Conservation (phyloP, 2,113 vertebrate species). For the Emydura subglobosa region DNA sequence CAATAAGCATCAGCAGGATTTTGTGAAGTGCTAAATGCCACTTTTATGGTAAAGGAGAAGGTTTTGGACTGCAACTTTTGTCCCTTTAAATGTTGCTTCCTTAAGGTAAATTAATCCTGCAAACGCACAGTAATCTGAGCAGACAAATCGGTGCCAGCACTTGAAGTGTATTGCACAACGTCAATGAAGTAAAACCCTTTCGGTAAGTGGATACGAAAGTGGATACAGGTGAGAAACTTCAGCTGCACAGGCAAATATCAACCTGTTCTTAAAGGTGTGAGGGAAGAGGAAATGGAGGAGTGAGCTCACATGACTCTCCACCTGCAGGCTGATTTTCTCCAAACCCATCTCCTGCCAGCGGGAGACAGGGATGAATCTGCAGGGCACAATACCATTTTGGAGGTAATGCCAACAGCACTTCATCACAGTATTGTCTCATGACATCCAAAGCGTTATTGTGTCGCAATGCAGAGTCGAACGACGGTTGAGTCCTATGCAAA, state of each 20-base stretch:
- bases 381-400: not conserved
- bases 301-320: not conserved
- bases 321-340: not conserved
- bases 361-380: fast-evolving
- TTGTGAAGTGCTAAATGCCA: not conserved
- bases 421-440: not conserved
- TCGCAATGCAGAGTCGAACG: not conserved
- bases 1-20: not conserved
- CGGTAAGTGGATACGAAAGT: not conserved
- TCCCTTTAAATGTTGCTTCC: conserved; percentile 22
- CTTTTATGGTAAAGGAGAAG: not conserved
- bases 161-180: conserved; percentile 29
- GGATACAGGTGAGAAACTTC: not conserved
- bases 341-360: not conserved
- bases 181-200: conserved; percentile 18
- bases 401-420: not conserved
- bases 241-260: not conserved
- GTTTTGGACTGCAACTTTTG: fast-evolving
- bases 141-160: conserved; percentile 20
- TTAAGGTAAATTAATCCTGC: not conserved
- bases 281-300: fast-evolving
- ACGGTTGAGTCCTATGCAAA: not conserved
- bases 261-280: fast-evolving
- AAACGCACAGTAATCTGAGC: conserved; percentile 44
- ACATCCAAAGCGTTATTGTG: not conserved